Percentiles rank a stretch among this genome's conserved stretches.
Conservation (phyloP, 2,888 invertebrate species). For the Drosophila nr. fundita region DNA sequence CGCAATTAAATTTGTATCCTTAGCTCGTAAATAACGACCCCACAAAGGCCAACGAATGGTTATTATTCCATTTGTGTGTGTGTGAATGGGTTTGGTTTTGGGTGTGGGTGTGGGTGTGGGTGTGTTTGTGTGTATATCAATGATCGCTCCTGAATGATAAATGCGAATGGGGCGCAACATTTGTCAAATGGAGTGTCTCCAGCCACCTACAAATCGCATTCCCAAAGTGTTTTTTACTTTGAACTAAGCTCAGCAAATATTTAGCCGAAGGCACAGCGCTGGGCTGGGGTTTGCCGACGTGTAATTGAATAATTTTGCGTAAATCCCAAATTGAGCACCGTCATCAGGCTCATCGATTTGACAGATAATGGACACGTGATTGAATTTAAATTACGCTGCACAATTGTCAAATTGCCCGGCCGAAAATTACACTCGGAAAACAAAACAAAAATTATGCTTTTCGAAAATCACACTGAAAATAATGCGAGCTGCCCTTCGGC, state of each 20-base stretch:
- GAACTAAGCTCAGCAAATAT: slow-evolving; percentile 7
- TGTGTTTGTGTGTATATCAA: slow-evolving; percentile 8
- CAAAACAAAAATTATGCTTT: not conserved
- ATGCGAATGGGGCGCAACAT: slow-evolving; percentile 37
- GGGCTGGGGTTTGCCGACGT: not conserved
- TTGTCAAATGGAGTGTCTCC: slow-evolving; percentile 63
- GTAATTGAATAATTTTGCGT: slow-evolving; percentile 68
- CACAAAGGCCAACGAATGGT: slow-evolving; percentile 12
- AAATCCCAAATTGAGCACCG: slow-evolving; percentile 41
- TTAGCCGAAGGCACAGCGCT: not conserved
- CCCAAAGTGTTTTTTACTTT: slow-evolving; percentile 14
- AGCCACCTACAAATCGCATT: slow-evolving; percentile 47
- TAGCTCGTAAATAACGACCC: slow-evolving; percentile 46
- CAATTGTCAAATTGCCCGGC: slow-evolving; percentile 1
- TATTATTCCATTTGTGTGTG: slow-evolving; percentile 14
- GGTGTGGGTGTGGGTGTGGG: not conserved
- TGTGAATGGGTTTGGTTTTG: not conserved
- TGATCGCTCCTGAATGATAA: slow-evolving; percentile 51
- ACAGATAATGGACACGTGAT: slow-evolving; percentile 57
- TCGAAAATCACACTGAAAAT: not conserved
- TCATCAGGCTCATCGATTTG: slow-evolving; percentile 12
- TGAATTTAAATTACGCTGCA: slow-evolving; percentile 55
- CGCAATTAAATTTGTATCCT: slow-evolving; percentile 64
- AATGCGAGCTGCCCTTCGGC: not conserved
- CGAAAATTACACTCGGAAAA: not conserved